Conservation (phyloP, 2,113 vertebrate genomes). For the Prolemur simus region DNA sequence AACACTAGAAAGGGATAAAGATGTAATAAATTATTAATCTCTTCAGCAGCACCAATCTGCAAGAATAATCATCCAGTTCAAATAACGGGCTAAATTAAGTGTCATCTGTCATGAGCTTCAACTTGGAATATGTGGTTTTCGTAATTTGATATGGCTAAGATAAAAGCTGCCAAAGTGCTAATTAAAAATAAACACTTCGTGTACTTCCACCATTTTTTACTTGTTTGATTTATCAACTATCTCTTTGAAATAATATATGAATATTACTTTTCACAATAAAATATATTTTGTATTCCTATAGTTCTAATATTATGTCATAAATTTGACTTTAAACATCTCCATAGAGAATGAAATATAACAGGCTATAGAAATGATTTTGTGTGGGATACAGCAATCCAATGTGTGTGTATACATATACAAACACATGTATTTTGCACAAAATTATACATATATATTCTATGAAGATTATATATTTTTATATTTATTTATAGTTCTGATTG, state of each 20-base stretch:
- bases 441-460: background rate
- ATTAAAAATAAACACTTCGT: background rate
- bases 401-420: background rate
- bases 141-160: background rate
- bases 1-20: background rate
- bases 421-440: background rate
- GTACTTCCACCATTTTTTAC: background rate
- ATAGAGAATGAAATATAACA: background rate
- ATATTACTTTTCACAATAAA: background rate
- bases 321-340: background rate
- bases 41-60: background rate
- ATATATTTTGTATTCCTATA: background rate
- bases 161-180: background rate
- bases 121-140: background rate
- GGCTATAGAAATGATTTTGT: background rate
- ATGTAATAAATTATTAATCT: slow-evolving; percentile 26
- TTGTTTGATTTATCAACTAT: slow-evolving; percentile 6
- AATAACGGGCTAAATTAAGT: background rate
- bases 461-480: background rate
- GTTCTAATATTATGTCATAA: slow-evolving; percentile 11
- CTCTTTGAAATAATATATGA: background rate
- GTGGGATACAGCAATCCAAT: background rate
- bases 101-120: background rate
- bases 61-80: background rate
- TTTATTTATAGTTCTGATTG: background rate